These are phyloP conservation scores for Drosophila fuyamai DNA, from an alignment of 1,140 invertebrate species.

Conservation along the genomic window DNA sequence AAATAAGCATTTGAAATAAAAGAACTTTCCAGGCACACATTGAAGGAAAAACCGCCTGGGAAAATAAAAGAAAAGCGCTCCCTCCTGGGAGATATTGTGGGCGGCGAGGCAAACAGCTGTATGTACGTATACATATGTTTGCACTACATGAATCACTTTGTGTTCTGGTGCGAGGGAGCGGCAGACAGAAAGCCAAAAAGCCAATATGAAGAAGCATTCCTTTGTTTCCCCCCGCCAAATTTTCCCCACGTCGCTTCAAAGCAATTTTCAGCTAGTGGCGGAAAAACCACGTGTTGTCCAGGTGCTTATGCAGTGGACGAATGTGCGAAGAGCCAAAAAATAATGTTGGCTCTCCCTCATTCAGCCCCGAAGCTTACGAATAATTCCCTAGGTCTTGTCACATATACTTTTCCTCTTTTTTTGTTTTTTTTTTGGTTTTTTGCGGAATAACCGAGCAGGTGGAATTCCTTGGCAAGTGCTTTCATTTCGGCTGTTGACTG, in stretches of 20 bases:
- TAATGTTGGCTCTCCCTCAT: conserved; percentile 4
- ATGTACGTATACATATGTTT: conserved; percentile 27
- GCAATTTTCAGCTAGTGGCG: conserved; percentile 48
- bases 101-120: conserved; percentile 20
- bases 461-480: conserved; percentile 39
- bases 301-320: conserved; percentile 67
- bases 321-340: conserved; percentile 42
- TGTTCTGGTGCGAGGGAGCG: conserved; percentile 6
- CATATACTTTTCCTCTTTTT: conserved; percentile 15
- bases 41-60: conserved; percentile 20
- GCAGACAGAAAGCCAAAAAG: conserved; percentile 17
- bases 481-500: conserved; percentile 37
- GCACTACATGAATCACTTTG: conserved; percentile 59
- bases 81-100: conserved; percentile 12
- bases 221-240: conserved; percentile 15
- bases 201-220: conserved; percentile 41
- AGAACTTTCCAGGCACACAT: conserved; percentile 25
- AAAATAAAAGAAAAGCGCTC: conserved; percentile 2
- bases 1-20: conserved; percentile 66
- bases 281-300: conserved; percentile 77
- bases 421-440: not conserved
- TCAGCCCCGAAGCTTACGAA: not conserved
- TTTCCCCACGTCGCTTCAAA: conserved; percentile 59
- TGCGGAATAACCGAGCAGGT: conserved; percentile 16
- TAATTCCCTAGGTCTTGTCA: conserved; percentile 51